These are phyloP conservation scores for Cephalotes varians DNA, from an alignment of 2,888 invertebrate species.

Conservation along the genomic window DNA sequence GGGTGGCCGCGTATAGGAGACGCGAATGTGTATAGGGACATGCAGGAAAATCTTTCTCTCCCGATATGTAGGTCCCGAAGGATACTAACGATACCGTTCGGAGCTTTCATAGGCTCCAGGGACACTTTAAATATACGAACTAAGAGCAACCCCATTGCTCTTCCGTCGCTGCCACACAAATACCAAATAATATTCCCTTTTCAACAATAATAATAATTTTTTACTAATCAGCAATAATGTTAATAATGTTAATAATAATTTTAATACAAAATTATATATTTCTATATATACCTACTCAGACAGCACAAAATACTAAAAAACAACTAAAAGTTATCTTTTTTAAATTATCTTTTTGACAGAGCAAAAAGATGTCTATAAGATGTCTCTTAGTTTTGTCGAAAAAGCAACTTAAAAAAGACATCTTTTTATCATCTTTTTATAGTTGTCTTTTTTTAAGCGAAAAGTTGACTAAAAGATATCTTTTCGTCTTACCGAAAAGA, in stretches of 20 bases:
- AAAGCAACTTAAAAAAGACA: no score
- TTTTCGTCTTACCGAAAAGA: no score
- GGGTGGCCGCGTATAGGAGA: slow-evolving; percentile 2
- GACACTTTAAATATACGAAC: slow-evolving; percentile 48
- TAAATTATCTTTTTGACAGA: no score
- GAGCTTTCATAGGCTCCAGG: slow-evolving; percentile 71
- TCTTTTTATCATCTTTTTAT: no score
- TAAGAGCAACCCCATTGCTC: slow-evolving; percentile 3
- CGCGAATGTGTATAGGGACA: slow-evolving; percentile 34
- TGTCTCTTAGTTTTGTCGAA: no score
- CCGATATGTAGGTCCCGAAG: slow-evolving; percentile 63
- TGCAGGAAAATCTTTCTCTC: slow-evolving; percentile 52
- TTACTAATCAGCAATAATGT: neutral
- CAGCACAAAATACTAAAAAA: no score
- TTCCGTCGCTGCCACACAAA: slow-evolving; percentile 18
- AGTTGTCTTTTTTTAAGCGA: no score
- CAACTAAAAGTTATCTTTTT: no score
- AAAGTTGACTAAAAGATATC: no score
- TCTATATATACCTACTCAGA: no score
- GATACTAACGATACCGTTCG: slow-evolving; percentile 79
- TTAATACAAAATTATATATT: no score
- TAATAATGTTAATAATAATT: neutral
- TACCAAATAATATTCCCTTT: neutral
- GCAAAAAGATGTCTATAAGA: no score
- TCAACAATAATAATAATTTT: neutral